Base-by-base conservation (phyloP, 2,797 vertebrate genomes). In the Halcyon badia region DNA sequence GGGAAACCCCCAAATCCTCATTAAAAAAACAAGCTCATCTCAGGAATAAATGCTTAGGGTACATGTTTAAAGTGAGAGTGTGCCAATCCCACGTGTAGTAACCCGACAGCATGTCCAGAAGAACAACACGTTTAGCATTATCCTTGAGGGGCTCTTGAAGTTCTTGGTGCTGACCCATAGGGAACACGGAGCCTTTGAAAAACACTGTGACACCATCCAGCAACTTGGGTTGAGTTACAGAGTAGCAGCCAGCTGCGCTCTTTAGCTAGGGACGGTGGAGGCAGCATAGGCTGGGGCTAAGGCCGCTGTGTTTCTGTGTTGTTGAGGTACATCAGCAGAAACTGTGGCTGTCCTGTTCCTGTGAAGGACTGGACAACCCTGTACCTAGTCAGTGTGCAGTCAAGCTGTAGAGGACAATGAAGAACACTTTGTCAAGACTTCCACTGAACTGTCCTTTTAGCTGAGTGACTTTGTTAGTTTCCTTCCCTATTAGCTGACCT, bases 1-100 rank as follows among this genome's bases (percentile, higher is more conserved):
- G 15, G 80, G 85, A 94, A 97, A 91, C 54, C 49, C 77, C 85
- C 77, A 39, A 78, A 49, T n/a, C 24, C 33, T 93, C 58, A 83
- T 75, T 46, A 18, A 49, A 92, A 52, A 52, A 94, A 71, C 10
- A 76, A 80, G 26, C 12, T 71, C 7, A 60, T 56, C 33, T 62
- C 52, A 25, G 31, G 48, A 66, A 58, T 41, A 83, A 91, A 42
- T 62, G 35, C 61, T 87, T 44, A 54, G 28, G 21, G 41, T 52
- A 64, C 1, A 1, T 41, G 58, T 62, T 35, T 58, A 77, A 89
- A 87, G 30, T 31, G 37, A 60, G 56, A 72, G 28, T 14, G 52
- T 41, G 30, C 13, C 35, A 22, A 14, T 79, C 31, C 25, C 10
- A 14, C 3, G 9, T 39, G 39, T 1, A 0, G 20, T 31, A 82